These are phyloP conservation scores for Onchidella celtica DNA, from an alignment of 2,888 invertebrate species.

Conservation along the genomic window DNA sequence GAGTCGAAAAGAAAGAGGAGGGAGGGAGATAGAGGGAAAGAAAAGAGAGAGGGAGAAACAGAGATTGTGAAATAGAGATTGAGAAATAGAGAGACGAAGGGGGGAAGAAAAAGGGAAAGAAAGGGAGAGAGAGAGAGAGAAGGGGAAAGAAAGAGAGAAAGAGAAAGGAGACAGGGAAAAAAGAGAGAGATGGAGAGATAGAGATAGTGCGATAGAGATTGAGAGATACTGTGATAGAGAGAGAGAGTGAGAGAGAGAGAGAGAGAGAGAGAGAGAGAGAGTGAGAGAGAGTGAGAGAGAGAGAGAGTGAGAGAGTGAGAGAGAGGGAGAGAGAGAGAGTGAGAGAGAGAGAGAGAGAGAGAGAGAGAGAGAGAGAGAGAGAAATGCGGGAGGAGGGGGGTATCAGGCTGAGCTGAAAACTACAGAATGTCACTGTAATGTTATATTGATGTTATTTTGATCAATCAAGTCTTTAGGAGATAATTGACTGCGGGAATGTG, in stretches of 20 bases:
- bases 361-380: neutral
- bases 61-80: neutral
- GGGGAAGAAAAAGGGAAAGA: neutral
- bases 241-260: neutral
- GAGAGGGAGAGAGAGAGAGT: constrained; percentile 17
- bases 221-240: neutral
- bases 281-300: neutral
- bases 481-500: too few relatives aligned
- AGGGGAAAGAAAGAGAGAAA: neutral
- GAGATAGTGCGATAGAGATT: neutral
- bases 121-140: neutral
- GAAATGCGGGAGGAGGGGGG: neutral
- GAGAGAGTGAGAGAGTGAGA: neutral
- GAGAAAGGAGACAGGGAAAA: neutral
- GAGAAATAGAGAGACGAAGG: neutral
- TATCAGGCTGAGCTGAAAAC: neutral
- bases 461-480: too few relatives aligned
- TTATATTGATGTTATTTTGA: too few relatives aligned
- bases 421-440: too few relatives aligned
- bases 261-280: neutral
- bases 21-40: neutral
- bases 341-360: neutral
- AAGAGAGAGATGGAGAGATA: constrained; percentile 54
- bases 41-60: neutral
- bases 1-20: neutral